Conservation (phyloP, 2,888 invertebrate species). For the Matsumyia berberina region DNA sequence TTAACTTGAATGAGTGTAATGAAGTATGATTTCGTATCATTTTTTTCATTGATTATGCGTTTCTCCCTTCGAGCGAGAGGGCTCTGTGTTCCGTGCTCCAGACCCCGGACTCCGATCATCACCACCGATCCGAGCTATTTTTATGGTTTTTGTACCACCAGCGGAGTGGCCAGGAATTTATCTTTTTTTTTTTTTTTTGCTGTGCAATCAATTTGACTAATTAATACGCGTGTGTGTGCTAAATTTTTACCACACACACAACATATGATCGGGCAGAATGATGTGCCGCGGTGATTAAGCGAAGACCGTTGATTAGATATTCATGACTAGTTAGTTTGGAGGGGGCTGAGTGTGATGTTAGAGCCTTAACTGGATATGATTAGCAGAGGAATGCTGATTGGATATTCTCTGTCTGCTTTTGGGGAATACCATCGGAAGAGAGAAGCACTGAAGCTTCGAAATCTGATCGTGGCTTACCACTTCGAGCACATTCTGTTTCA, state of each 20-base stretch:
- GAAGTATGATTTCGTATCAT: slow-evolving; percentile 50
- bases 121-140: slow-evolving; percentile 28
- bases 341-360: slow-evolving; percentile 26
- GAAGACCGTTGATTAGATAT: slow-evolving; percentile 38
- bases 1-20: slow-evolving; percentile 51
- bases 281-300: slow-evolving; percentile 3
- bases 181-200: slow-evolving; percentile 15
- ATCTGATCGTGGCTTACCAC: too few species aligned
- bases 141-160: slow-evolving; percentile 66
- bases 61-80: background rate
- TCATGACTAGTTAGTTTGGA: slow-evolving; percentile 13
- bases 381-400: slow-evolving; percentile 27
- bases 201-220: slow-evolving; percentile 65
- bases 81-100: too few species aligned
- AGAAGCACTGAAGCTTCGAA: too few species aligned
- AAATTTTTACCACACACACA: slow-evolving; percentile 36
- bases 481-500: too few species aligned
- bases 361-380: slow-evolving; percentile 30
- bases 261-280: slow-evolving; percentile 8
- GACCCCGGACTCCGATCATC: background rate
- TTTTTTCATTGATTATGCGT: slow-evolving; percentile 45
- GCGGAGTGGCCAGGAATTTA: slow-evolving; percentile 58
- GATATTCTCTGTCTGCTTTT: background rate
- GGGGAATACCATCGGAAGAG: slow-evolving; percentile 3
- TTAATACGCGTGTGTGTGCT: slow-evolving; percentile 67